Evolutionary conservation across 2,113 vertebrate species (phyloP), one percentile per base, ranked within the genome.

Genomic region (Chloroceryle aenea): DNA sequence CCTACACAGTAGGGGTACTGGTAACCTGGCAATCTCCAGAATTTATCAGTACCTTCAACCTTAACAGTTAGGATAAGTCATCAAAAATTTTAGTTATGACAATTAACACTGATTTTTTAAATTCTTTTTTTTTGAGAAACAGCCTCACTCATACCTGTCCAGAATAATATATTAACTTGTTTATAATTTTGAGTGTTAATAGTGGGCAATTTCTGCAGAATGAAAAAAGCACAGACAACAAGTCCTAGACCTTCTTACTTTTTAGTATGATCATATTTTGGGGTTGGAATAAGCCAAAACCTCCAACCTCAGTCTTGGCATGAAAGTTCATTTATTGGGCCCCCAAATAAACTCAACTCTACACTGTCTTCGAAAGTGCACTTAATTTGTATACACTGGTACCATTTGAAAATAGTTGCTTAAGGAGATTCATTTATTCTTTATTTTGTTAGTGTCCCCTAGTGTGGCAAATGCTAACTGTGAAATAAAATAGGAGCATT

Each of bases 311-410:
- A 83, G 32, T 91, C 96, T 96, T 98, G 97, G 96, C 94, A 95
- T 91, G 85, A 89, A 96, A 96, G 94, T 91, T 95, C 94, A 95
- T 91, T 85, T 94, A 63, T 29, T 29, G 26, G 84, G 64, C 67
- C 40, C 23, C 80, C 86, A 84, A 97, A 98, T 98, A 97, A 97
- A 98, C 98, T 94, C 95, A 74, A 88, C 58, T 85, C 73, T 95
- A 90, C 64, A 80, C 69, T 71, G 76, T 55, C 86, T 98, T 97
- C 97, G 98, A 97, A 98, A 98, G 93, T 80, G 94, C 94, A 98
- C 97, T 98, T 97, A 97, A 98, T 98, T 97, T 97, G 93, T 90
- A 84, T 84, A 77, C 63, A 91, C 73, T 83, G 81, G 86, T 87
- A 83, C 91, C 82, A 95, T 91, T 85, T 77, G 93, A 81, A 97